A percentile compares a stretch with the other conserved stretches of the same genome.
Evolutionary conservation across 2,113 vertebrate genomes (phyloP).

Genomic region (Anolis carolinensis): DNA sequence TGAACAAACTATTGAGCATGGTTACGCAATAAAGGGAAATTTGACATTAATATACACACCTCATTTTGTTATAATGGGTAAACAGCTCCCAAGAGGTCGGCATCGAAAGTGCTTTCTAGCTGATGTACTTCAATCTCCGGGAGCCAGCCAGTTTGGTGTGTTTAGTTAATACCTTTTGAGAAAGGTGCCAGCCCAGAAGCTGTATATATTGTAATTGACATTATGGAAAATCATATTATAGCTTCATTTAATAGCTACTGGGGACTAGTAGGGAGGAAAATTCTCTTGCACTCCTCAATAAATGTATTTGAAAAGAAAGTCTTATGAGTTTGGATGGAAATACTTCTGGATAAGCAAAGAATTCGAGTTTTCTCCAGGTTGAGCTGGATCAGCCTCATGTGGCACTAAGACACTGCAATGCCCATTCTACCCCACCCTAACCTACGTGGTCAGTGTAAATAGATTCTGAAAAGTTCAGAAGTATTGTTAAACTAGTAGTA

Average conservation of each 20-base stretch:
- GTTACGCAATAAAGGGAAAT: conserved; percentile 20
- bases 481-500: too few species aligned
- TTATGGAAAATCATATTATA: conserved; percentile 9
- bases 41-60: conserved; percentile 28
- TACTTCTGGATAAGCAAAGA: background rate
- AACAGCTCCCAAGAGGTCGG: conserved; percentile 17
- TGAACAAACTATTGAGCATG: conserved; percentile 16
- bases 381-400: too few species aligned
- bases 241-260: background rate
- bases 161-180: background rate
- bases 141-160: background rate
- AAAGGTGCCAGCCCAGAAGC: background rate
- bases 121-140: background rate
- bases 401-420: too few species aligned
- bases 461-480: too few species aligned
- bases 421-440: too few species aligned
- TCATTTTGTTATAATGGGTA: conserved; percentile 23
- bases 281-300: background rate
- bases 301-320: background rate
- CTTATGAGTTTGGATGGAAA: background rate
- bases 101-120: conserved; percentile 5
- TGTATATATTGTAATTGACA: background rate
- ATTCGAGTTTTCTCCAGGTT: too few species aligned
- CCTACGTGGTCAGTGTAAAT: too few species aligned
- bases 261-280: background rate